Percentiles rank a stretch among this genome's conserved stretches.
These are phyloP conservation scores for Formica exsecta DNA, from an alignment of 1,140 invertebrate genomes.

Conservation along the genomic window DNA sequence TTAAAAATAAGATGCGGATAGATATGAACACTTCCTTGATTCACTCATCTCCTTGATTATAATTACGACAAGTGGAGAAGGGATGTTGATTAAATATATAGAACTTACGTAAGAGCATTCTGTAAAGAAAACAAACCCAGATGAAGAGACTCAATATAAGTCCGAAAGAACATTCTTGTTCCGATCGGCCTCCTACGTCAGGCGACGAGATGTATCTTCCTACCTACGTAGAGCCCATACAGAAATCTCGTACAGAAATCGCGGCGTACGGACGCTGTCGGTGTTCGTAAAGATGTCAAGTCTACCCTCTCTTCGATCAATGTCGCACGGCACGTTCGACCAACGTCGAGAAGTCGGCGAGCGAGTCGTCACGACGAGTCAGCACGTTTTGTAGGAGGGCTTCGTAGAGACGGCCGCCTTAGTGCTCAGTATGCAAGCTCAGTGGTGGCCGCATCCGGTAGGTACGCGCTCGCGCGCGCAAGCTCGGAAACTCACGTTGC, in stretches of 20 bases:
- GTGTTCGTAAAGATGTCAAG: slow-evolving; percentile 52
- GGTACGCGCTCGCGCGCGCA: slow-evolving; percentile 74
- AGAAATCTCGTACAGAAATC: slow-evolving; percentile 8
- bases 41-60: not conserved
- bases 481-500: slow-evolving; percentile 83
- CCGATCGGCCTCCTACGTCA: not conserved
- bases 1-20: not conserved
- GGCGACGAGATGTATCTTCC: slow-evolving; percentile 33
- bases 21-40: not conserved
- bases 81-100: not conserved
- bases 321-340: slow-evolving; percentile 51
- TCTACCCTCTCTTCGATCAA: slow-evolving; percentile 58
- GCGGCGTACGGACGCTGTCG: slow-evolving; percentile 38
- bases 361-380: slow-evolving; percentile 69
- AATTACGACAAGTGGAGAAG: not conserved
- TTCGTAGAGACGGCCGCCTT: slow-evolving; percentile 53
- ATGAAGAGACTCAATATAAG: not conserved
- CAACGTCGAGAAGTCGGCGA: slow-evolving; percentile 23
- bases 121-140: slow-evolving; percentile 7
- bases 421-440: slow-evolving; percentile 84
- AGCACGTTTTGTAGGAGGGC: slow-evolving; percentile 80
- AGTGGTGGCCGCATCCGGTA: slow-evolving; percentile 83
- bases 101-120: not conserved
- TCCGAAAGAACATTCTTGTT: not conserved
- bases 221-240: not conserved